These are phyloP conservation scores for Rugalucina vietnamica DNA, from an alignment of 2,888 invertebrate genomes.

Conservation along the genomic window DNA sequence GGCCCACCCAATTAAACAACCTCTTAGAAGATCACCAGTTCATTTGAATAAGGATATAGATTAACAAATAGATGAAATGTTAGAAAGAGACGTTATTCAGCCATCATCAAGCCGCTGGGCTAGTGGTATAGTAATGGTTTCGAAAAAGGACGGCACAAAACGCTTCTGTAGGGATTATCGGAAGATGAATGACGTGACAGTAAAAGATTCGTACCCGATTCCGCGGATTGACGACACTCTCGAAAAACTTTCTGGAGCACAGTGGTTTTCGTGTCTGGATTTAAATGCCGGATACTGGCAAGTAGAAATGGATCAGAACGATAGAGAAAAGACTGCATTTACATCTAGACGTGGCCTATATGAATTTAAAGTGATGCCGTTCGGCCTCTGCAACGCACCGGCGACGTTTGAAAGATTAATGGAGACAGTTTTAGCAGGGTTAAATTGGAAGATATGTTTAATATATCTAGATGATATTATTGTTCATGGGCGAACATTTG, in stretches of 20 bases:
- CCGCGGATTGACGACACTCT: constrained; percentile 24
- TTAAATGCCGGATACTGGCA: not conserved
- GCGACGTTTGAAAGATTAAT: constrained; percentile 54
- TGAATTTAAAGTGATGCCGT: not conserved
- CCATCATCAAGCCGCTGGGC: constrained; percentile 36
- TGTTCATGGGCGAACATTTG: constrained; percentile 30
- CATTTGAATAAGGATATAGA: constrained; percentile 5
- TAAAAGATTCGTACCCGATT: constrained; percentile 27
- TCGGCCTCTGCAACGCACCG: constrained; percentile 8
- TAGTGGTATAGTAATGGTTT: constrained; percentile 30
- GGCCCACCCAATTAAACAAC: constrained; percentile 50
- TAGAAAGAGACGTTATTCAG: constrained; percentile 28
- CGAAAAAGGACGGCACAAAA: constrained; percentile 26
- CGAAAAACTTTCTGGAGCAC: constrained; percentile 3
- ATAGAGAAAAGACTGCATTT: constrained; percentile 10
- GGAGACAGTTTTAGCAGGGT: constrained; percentile 39
- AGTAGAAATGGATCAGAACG: not conserved
- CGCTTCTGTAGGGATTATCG: constrained; percentile 27
- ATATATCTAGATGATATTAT: constrained; percentile 47
- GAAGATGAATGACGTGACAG: constrained; percentile 27
- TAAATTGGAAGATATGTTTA: constrained; percentile 42
- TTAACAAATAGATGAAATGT: constrained; percentile 6
- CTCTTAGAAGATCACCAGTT: constrained; percentile 39
- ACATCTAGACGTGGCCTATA: not conserved
- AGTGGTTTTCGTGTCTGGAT: not conserved